Base-by-base conservation (phyloP, 92 coral and sea anemone genomes). In the Paragorgia papillata region DNA sequence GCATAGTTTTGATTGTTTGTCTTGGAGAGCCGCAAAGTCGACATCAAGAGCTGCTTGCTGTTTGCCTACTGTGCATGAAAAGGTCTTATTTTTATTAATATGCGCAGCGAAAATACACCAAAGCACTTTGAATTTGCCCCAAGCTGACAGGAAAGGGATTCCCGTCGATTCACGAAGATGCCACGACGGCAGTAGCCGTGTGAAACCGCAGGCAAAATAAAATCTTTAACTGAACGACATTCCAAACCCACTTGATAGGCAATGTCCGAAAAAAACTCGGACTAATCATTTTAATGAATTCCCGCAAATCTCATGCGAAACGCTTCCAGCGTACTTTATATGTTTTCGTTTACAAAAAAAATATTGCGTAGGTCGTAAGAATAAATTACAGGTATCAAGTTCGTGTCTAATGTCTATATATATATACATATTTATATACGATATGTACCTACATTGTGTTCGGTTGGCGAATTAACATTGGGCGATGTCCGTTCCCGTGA, bases 1-100 rank as follows among this genome's bases (percentile, higher is more conserved):
- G 19, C 44, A 71, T 71, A 71, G 46, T 55, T 71, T 28, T 33
- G 63, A 71, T 71, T 71, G 78, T 71, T 71, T 30, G 25, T 71
- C 78, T 55, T 71, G 54, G 78, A 49, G 27, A 71, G 78, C 78
- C 7, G 62, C 5, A 28, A 49, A 29, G 76, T 18, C 76, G 51
- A 59, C 61, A 71, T 55, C 40, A 50, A 48, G 62, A 27, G 64
- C 49, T 20, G 28, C 78, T 28, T 35, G 63, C 78, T 71, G 78
- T 51, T 71, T n/a, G 25, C 78, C 57, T 35, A 71, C 78, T 71
- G 78, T 53, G 64, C 63, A 53, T 71, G 32, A 53, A 55, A 71
- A 53, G 78, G 20, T 25, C 30, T 34, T 9, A 31, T 57, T 51
- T 71, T 29, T 71, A 71, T 71, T 71, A 71, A 71, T 69, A 54